Conservation (phyloP, 2,113 vertebrate genomes). For the Pheucticus melanocephalus region DNA sequence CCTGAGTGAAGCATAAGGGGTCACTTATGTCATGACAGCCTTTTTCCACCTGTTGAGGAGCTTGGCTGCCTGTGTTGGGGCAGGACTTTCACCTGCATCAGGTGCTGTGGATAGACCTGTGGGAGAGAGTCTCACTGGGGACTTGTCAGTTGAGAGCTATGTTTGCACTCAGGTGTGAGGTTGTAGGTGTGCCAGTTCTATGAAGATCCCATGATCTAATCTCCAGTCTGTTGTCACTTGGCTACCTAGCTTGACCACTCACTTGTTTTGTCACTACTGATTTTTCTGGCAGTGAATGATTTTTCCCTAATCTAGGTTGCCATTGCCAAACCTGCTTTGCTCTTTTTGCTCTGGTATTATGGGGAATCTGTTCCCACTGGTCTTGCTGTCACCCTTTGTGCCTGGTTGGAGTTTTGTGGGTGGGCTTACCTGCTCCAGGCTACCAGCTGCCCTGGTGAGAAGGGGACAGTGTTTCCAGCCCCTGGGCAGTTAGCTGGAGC, state of each 20-base stretch:
- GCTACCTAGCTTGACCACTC: background rate
- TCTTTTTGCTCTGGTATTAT: rapidly evolving
- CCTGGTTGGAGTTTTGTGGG: background rate
- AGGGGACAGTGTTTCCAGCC: background rate
- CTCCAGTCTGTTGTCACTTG: background rate
- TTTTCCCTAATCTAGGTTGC: background rate
- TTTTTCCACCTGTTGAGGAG: background rate
- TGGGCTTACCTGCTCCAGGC: background rate
- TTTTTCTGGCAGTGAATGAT: background rate
- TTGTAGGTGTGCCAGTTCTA: background rate
- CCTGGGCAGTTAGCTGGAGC: background rate
- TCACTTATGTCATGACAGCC: background rate
- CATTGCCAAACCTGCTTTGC: background rate
- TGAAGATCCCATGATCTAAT: rapidly evolving
- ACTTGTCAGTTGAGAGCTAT: background rate
- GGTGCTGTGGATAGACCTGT: background rate
- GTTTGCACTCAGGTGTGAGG: background rate
- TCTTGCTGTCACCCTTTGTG: background rate
- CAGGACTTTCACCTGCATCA: too few relatives aligned
- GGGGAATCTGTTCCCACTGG: background rate
- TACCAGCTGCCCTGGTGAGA: background rate
- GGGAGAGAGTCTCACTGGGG: rapidly evolving
- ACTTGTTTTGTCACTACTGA: background rate
- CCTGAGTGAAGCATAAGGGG: rapidly evolving
- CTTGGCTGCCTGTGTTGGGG: too few relatives aligned